phyloP scores from a whole-genome alignment of 2,113 vertebrate species.

The Brachirus orientalis region DNA sequence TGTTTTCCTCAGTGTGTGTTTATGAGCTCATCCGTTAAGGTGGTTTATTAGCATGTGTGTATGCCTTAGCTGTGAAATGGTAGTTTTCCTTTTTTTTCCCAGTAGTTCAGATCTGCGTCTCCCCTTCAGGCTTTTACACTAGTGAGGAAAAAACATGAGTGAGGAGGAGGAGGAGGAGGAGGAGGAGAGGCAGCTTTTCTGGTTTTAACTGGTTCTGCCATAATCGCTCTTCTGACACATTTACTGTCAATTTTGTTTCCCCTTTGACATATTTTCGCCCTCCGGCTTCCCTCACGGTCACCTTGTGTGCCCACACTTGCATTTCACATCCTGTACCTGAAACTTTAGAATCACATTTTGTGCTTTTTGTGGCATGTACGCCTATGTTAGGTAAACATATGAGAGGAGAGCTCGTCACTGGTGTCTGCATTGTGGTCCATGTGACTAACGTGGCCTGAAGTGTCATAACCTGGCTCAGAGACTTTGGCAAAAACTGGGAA shows the following conservation, averaged over 20 bases:
- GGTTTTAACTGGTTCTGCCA: slow-evolving; percentile 15
- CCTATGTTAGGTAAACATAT: too few species aligned
- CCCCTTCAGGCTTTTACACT: background rate
- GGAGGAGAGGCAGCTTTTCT: background rate
- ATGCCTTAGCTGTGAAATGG: slow-evolving; percentile 11
- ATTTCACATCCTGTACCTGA: background rate
- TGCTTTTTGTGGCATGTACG: too few species aligned
- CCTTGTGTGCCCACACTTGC: background rate
- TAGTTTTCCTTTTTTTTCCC: too few species aligned
- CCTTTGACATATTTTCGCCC: too few species aligned
- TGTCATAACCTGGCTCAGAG: too few species aligned
- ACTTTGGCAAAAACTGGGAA: too few species aligned
- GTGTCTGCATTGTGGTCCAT: background rate
- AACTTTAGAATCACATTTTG: too few species aligned
- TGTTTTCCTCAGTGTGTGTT: background rate
- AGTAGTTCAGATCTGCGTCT: background rate
- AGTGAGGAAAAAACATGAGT: background rate
- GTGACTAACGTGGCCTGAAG: too few species aligned
- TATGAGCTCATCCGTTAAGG: background rate
- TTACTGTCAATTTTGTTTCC: background rate
- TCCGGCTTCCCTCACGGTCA: background rate
- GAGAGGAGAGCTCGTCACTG: background rate
- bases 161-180: background rate
- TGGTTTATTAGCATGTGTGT: slow-evolving; percentile 4
- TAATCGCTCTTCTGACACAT: background rate